Evolutionary conservation across 92 coral and sea anemone genomes (phyloP).

Genomic region (Chrysogorgia sp.): DNA sequence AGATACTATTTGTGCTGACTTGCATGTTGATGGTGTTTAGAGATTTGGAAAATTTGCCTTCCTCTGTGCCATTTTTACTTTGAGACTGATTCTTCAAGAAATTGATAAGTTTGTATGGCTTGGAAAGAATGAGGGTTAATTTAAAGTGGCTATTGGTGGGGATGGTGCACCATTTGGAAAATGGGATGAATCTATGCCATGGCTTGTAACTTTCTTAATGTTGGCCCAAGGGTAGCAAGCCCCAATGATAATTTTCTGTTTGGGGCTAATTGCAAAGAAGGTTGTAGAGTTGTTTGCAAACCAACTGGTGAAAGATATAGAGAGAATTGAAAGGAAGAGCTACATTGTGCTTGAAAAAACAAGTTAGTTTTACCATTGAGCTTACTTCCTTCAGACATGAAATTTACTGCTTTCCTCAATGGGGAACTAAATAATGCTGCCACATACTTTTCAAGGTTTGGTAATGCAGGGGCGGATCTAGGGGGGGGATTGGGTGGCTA

Average conservation of each 20-base stretch:
- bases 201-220: slow-evolving; percentile 67
- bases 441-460: slow-evolving; percentile 56
- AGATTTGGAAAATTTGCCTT: slow-evolving; percentile 36
- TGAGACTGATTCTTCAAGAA: slow-evolving; percentile 39
- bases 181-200: slow-evolving; percentile 65
- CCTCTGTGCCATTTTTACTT: slow-evolving; percentile 46
- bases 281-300: slow-evolving; percentile 37
- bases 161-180: slow-evolving; percentile 80
- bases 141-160: slow-evolving; percentile 61
- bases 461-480: slow-evolving; percentile 58
- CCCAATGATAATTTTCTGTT: slow-evolving; percentile 68
- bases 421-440: slow-evolving; percentile 64
- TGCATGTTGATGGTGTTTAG: slow-evolving; percentile 57
- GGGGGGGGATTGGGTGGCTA: no score
- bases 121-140: slow-evolving; percentile 49
- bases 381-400: slow-evolving; percentile 65
- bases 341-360: slow-evolving; percentile 28
- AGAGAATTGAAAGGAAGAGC: slow-evolving; percentile 33
- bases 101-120: slow-evolving; percentile 65
- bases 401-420: slow-evolving; percentile 54
- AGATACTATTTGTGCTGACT: slow-evolving; percentile 47
- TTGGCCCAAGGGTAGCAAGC: slow-evolving; percentile 58
- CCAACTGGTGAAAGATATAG: slow-evolving; percentile 24
- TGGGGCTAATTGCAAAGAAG: slow-evolving; percentile 70
- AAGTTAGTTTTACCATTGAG: slow-evolving; percentile 53